These are phyloP conservation scores for Cassiopea andromeda DNA, from an alignment of 30 jellyfish, hydroid and myxozoan genomes.

Conservation along the genomic window DNA sequence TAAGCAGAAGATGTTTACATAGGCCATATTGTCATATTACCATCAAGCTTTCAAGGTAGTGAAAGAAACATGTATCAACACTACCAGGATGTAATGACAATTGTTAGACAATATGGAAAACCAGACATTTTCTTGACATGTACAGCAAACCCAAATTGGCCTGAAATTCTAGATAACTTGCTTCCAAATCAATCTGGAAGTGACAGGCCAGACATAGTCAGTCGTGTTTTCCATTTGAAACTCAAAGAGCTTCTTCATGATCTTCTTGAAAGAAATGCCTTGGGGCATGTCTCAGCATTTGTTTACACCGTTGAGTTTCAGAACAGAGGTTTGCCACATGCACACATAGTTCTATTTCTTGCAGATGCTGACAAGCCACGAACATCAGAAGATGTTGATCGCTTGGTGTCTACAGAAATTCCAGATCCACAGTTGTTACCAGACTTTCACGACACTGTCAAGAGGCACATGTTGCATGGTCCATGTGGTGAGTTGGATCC, in stretches of 20 bases:
- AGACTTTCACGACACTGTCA: background rate
- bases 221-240: conserved; percentile 53
- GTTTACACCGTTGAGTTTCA: conserved; percentile 1
- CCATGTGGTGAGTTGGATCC: background rate
- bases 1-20: conserved; percentile 30
- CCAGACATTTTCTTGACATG: no score
- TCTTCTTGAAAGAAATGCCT: conserved; percentile 5
- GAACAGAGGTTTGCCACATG: background rate
- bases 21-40: conserved; percentile 65
- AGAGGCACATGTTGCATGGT: background rate
- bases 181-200: conserved; percentile 47
- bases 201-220: conserved; percentile 35
- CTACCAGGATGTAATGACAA: no score
- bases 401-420: background rate
- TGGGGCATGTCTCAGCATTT: conserved; percentile 1
- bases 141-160: conserved; percentile 78
- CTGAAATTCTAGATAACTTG: conserved; percentile 53
- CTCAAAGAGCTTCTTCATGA: background rate
- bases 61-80: no score
- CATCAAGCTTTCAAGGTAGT: conserved; percentile 61
- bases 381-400: background rate
- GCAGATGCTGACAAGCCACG: conserved; percentile 21
- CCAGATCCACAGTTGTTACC: conserved; percentile 7
- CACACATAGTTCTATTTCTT: background rate
- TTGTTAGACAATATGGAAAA: no score